Percentiles rank a stretch among this genome's conserved stretches.
These are phyloP conservation scores for Macaria notata DNA, from an alignment of 2,888 invertebrate genomes.

Conservation along the genomic window DNA sequence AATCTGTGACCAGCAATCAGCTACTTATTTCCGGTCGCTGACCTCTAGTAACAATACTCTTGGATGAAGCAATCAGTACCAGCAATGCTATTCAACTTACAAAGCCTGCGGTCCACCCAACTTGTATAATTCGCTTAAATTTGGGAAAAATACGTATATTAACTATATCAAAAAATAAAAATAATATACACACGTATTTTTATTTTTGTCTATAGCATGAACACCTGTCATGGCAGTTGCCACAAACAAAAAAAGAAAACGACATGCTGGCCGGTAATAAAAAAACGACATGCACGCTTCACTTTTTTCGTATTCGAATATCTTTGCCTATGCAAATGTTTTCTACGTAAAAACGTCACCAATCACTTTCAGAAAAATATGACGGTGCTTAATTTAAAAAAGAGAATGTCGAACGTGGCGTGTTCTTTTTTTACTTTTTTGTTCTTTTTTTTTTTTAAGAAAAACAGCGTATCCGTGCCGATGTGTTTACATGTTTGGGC, in stretches of 20 bases:
- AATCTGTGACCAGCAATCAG: conserved; percentile 12
- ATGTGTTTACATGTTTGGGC: conserved; percentile 67
- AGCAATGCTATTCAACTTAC: conserved; percentile 31
- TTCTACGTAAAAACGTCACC: conserved; percentile 15
- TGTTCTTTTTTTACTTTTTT: conserved; percentile 16
- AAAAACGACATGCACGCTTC: conserved; percentile 5
- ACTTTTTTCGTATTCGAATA: conserved; percentile 19
- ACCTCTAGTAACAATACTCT: conserved; percentile 26
- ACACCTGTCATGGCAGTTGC: conserved; percentile 55
- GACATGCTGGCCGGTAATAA: conserved; percentile 4
- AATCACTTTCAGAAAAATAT: conserved; percentile 20
- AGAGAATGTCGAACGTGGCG: conserved; percentile 21
- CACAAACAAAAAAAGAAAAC: conserved; percentile 1
- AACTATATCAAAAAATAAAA: too few species aligned
- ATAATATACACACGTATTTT: neutral
- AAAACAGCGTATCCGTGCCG: conserved; percentile 40
- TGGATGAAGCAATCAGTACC: conserved; percentile 34
- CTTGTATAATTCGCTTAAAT: conserved; percentile 67
- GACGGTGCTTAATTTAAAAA: conserved; percentile 16
- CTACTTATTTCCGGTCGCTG: conserved; percentile 29
- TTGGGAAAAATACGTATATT: conserved; percentile 49
- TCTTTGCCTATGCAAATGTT: conserved; percentile 14
- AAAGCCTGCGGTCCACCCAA: conserved; percentile 65
- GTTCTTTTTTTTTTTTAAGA: conserved; percentile 13
- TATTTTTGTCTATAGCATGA: conserved; percentile 16